A percentile compares a stretch with the other conserved stretches of the same genome.
Evolutionary conservation across 2,797 vertebrate species (phyloP).

Genomic region (Tapirus indicus): DNA sequence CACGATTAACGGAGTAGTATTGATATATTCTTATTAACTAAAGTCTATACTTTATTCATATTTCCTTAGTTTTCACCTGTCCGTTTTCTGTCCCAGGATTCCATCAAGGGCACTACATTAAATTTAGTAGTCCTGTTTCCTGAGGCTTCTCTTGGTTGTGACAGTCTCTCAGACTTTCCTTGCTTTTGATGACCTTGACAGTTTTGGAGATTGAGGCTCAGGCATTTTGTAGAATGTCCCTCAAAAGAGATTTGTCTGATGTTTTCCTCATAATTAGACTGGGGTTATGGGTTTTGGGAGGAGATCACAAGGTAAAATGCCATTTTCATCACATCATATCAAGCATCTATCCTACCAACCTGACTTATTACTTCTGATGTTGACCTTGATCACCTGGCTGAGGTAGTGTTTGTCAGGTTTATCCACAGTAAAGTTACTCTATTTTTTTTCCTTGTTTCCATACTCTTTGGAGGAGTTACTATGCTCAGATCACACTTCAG

Average conservation of each 20-base stretch:
- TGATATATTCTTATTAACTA: background rate
- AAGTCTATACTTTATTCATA: background rate
- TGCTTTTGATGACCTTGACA: background rate
- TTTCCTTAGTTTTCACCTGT: background rate
- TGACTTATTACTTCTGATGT: background rate
- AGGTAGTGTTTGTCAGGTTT: background rate
- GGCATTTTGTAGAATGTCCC: background rate
- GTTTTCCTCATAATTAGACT: background rate
- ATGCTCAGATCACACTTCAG: background rate
- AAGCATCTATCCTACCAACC: no score
- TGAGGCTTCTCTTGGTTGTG: background rate
- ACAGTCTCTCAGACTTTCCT: background rate
- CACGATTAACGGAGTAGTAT: background rate
- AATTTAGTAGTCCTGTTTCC: background rate
- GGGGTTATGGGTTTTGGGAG: background rate
- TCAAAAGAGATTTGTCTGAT: background rate
- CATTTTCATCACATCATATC: background rate
- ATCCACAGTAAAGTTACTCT: background rate
- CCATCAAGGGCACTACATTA: background rate
- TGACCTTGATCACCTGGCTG: background rate
- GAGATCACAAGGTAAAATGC: background rate
- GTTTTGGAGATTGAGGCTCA: background rate
- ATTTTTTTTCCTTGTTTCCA: background rate
- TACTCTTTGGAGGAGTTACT: background rate
- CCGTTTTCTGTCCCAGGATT: background rate